Percentiles rank a stretch among this genome's conserved stretches.
Conservation (phyloP, 2,888 invertebrate species). For the Xanthia icteritia region DNA sequence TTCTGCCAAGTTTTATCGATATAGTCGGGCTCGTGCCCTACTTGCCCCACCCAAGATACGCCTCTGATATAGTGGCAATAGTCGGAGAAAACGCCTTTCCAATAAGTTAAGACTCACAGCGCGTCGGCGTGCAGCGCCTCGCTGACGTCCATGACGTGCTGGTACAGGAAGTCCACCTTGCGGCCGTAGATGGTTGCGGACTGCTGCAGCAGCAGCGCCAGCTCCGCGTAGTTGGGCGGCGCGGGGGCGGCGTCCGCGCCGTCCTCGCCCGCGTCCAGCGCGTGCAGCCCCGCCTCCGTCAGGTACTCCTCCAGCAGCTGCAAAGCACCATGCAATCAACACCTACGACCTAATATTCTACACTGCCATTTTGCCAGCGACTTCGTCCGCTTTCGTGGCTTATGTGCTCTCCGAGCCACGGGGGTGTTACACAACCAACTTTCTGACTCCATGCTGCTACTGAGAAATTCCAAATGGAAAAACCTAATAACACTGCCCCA, state of each 20-base stretch:
- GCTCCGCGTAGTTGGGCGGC: conserved; percentile 93
- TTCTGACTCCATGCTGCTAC: no score
- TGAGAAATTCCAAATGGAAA: no score
- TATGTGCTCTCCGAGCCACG: no score
- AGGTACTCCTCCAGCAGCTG: conserved; percentile 91
- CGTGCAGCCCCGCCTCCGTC: conserved; percentile 86
- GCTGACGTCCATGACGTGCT: conserved; percentile 76
- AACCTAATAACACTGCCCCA: no score
- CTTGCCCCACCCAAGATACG: no score
- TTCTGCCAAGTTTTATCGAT: no score
- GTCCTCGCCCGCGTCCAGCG: conserved; percentile 73
- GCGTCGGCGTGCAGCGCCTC: conserved; percentile 72
- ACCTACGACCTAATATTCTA: neutral
- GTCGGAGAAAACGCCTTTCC: no score
- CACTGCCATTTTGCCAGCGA: neutral
- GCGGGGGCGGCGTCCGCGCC: conserved; percentile 9
- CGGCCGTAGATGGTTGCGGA: conserved; percentile 93
- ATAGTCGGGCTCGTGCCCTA: no score
- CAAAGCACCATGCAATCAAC: neutral
- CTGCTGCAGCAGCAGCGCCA: conserved; percentile 94
- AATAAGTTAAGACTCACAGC: conserved; percentile 58
- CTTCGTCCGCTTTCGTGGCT: neutral
- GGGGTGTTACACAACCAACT: no score
- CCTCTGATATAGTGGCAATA: no score
- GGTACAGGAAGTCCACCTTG: conserved; percentile 92